Conservation (phyloP, 1,140 invertebrate species). For the Idris sp. region DNA sequence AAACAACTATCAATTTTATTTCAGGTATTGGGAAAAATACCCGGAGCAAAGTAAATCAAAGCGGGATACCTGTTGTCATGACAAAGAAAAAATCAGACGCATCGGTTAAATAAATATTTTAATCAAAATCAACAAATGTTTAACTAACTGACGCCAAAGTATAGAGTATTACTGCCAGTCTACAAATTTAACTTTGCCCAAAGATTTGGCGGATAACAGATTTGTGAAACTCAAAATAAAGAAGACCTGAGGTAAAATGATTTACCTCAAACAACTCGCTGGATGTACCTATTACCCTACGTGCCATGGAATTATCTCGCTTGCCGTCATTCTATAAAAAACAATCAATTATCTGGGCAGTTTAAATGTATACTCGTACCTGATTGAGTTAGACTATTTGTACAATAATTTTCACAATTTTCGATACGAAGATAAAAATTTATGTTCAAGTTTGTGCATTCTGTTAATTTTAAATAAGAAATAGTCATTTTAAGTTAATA, state of each 20-base stretch:
- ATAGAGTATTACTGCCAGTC: conserved; percentile 38
- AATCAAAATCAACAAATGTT: conserved; percentile 3
- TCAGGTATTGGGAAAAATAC: conserved; percentile 81
- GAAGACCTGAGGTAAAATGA: conserved; percentile 9
- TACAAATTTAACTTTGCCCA: conserved; percentile 26
- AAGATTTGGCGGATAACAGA: conserved; percentile 27
- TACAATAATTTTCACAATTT: conserved; percentile 16
- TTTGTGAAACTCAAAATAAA: conserved; percentile 12
- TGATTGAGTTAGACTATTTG: conserved; percentile 30
- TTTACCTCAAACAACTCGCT: conserved; percentile 41
- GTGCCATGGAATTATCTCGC: conserved; percentile 61
- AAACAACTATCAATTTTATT: conserved; percentile 33
- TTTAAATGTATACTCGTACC: conserved; percentile 37
- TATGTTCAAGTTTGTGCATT: no score
- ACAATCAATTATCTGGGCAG: conserved; percentile 38
- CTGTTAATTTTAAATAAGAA: no score
- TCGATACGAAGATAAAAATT: no score
- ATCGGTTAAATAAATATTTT: conserved; percentile 38
- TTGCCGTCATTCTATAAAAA: conserved; percentile 46
- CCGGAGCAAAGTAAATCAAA: conserved; percentile 80
- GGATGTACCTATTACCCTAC: conserved; percentile 61
- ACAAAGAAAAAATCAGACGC: conserved; percentile 25
- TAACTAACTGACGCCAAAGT: conserved; percentile 9
- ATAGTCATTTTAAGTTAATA: no score
- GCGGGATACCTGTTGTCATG: conserved; percentile 40